Evolutionary conservation across 2,797 vertebrate species (phyloP).

Genomic region (Gymnocypris eckloni): DNA sequence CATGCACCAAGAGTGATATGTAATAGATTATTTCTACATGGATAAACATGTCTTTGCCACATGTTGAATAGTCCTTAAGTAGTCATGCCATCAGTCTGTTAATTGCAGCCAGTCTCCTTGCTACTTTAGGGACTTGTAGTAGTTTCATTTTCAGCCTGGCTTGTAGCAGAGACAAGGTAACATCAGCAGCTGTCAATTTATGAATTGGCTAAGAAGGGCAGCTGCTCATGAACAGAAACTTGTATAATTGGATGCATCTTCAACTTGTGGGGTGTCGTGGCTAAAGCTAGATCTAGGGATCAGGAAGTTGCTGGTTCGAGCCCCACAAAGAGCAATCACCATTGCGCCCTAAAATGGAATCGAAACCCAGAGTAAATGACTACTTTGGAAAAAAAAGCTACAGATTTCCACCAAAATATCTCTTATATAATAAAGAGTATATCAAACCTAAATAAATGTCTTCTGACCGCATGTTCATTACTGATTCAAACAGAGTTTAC

Average conservation of each 20-base stretch:
- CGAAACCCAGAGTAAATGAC: not conserved
- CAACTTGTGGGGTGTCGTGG: not conserved
- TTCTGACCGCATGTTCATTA: slow-evolving; percentile 24
- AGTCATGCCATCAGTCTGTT: slow-evolving; percentile 24
- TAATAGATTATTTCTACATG: not conserved
- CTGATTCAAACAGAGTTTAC: slow-evolving; percentile 33
- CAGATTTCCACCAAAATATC: not conserved
- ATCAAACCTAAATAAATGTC: not conserved
- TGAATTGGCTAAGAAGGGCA: slow-evolving; percentile 51
- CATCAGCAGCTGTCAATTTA: slow-evolving; percentile 52
- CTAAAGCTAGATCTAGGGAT: not conserved
- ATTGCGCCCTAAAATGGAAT: not conserved
- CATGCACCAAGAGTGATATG: not conserved
- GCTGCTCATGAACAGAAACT: not conserved
- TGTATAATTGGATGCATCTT: not conserved
- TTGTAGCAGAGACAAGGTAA: not conserved
- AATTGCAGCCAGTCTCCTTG: slow-evolving; percentile 1
- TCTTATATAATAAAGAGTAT: slow-evolving; percentile 4
- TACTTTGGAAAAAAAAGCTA: not conserved
- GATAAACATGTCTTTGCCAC: not conserved
- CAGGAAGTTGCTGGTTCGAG: not conserved
- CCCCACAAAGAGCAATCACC: not conserved
- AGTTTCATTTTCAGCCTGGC: slow-evolving; percentile 30
- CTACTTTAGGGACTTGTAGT: not conserved
- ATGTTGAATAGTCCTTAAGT: not conserved